Base-by-base conservation (phyloP, 2,113 vertebrate species). In the Solea solea region DNA sequence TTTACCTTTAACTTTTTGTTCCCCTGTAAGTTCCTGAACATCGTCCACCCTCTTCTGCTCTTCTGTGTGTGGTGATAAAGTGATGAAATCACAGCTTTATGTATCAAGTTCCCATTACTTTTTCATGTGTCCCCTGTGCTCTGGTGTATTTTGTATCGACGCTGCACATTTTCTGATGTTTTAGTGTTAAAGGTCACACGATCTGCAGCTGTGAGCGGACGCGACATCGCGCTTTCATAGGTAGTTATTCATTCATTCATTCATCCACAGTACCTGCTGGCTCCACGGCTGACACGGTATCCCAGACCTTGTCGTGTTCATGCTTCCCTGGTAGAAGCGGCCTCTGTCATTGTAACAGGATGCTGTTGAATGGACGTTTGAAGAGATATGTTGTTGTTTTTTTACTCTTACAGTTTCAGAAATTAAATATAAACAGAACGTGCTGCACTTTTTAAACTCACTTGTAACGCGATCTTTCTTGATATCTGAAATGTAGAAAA, bases 381-480 rank as follows among this genome's bases (percentile, higher is more conserved):
- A 2, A 21, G 69, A 10, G 40, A 11, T 6, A n/a, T 40, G 2
- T 11, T 14, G n/a, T 4, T 45, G 14, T 13, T 28, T 8, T 48
- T 46, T 48, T 48, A 4, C 5, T 11, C 2, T 11, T 5, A 5
- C 44, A 4, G 44, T 46, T 3, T 5, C 9, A 1, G 10, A 48
- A 14, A 14, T 46, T 10, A 48, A 48, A 48, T 11, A 5, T 48
- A 11, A 48, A 34, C 34, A 6, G 34, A 4, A 34, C n/a, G 5
- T 48, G 45, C 5, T 13, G n/a, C 0, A 2, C 6, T 27, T 64
- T n/a, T 55, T 1, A 41, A 67, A 96, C 97, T 97, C 95, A 98
- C 98, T 96, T 88, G 97, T 98, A 75, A 95, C 84, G 87, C 95
- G 93, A 85, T 96, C 96, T 89, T 91, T 95, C 85, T 95, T 94